phyloP scores from a whole-genome alignment of 2,888 invertebrate species.

The Nineta flava region DNA sequence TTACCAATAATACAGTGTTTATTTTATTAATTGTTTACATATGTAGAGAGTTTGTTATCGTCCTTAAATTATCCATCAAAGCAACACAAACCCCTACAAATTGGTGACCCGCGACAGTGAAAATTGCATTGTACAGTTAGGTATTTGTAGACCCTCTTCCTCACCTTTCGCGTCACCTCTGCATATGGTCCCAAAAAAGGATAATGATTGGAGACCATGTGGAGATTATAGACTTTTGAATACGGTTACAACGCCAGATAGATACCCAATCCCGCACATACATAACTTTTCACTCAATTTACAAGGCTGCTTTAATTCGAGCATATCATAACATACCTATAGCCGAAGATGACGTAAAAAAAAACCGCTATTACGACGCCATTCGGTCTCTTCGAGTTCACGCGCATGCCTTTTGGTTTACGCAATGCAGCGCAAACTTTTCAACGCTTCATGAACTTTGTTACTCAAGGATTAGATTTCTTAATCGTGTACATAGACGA shows the following conservation, averaged over 20 bases:
- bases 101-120: no score
- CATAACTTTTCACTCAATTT: not conserved
- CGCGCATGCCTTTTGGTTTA: no score
- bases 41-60: no score
- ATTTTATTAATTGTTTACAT: no score
- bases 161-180: not conserved
- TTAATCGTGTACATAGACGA: not conserved
- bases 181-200: not conserved
- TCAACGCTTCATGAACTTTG: not conserved
- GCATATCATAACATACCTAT: constrained; percentile 17
- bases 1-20: no score
- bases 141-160: not conserved
- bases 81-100: no score
- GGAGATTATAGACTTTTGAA: not conserved
- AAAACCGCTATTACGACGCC: not conserved
- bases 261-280: not conserved
- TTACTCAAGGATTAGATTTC: not conserved
- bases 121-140: not conserved
- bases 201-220: not conserved
- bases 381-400: no score
- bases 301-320: constrained; percentile 9
- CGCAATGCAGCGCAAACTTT: not conserved
- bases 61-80: no score
- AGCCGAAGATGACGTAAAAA: not conserved
- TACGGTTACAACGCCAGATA: not conserved